phyloP scores from a whole-genome alignment of 2,113 vertebrate genomes.

The Peromyscus leucopus region DNA sequence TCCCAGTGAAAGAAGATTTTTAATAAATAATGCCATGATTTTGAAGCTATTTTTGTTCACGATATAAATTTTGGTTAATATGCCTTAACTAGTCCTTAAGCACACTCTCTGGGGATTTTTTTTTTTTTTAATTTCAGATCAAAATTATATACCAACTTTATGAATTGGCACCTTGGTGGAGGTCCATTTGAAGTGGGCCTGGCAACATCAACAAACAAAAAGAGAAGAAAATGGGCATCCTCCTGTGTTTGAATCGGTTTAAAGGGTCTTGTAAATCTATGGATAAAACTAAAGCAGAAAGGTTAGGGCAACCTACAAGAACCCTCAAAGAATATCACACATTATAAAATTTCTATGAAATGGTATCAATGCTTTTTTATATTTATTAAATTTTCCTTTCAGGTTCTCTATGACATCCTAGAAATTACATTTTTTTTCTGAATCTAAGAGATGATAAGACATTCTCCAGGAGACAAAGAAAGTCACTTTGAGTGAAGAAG shows the following conservation, averaged over 20 bases:
- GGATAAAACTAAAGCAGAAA: not conserved
- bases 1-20: constrained; percentile 68
- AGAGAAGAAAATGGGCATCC: constrained; percentile 63
- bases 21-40: constrained; percentile 67
- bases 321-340: not conserved
- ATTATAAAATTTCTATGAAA: constrained; percentile 4
- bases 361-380: not conserved
- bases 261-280: constrained; percentile 27
- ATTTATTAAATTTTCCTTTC: constrained; percentile 5
- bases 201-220: constrained; percentile 57
- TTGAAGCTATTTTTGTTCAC: constrained; percentile 65
- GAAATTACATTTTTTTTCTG: not conserved
- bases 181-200: constrained; percentile 61
- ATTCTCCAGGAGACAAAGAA: constrained; percentile 19
- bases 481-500: not conserved
- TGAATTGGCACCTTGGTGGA: constrained; percentile 36
- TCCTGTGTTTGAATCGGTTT: constrained; percentile 52
- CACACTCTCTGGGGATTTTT: constrained; percentile 63
- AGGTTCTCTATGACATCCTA: constrained; percentile 13
- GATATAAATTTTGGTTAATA: constrained; percentile 63
- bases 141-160: constrained; percentile 63
- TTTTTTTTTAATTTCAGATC: constrained; percentile 10
- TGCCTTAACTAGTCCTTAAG: constrained; percentile 57
- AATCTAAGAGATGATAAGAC: constrained; percentile 15
- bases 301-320: not conserved